Evolutionary conservation across 2,888 invertebrate genomes (phyloP).

Genomic region (Imbricaverruca yamaguchii): DNA sequence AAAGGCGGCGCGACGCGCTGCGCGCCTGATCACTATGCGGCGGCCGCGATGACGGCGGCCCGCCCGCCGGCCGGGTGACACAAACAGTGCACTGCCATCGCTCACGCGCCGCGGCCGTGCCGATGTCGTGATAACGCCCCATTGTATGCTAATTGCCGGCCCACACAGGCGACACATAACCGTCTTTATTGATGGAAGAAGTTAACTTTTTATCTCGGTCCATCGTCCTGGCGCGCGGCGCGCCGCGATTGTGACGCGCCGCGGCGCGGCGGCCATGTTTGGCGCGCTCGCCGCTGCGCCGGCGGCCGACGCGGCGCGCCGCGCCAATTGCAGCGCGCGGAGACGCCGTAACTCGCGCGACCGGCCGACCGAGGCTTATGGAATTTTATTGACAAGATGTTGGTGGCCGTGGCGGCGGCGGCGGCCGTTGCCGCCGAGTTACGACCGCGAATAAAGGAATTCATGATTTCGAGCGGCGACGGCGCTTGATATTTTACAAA

Average conservation of each 20-base stretch:
- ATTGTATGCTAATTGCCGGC: slow-evolving; percentile 18
- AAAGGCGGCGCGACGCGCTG: too few species aligned
- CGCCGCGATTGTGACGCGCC: background rate
- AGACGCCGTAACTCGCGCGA: background rate
- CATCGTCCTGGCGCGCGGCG: background rate
- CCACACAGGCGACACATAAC: slow-evolving; percentile 12
- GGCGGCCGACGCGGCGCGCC: background rate
- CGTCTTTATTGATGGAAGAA: slow-evolving; percentile 21
- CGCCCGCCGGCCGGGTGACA: slow-evolving; percentile 6
- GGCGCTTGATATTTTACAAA: slow-evolving; percentile 1
- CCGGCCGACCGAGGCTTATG: background rate
- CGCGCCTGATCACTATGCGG: slow-evolving; percentile 8
- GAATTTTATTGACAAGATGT: slow-evolving; percentile 8
- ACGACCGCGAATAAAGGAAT: background rate
- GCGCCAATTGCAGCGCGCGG: slow-evolving; percentile 1
- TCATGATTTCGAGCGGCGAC: background rate
- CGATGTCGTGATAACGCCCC: background rate
- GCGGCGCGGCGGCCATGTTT: slow-evolving; percentile 15
- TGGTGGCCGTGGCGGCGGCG: background rate
- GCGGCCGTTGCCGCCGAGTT: background rate
- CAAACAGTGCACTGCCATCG: slow-evolving; percentile 19
- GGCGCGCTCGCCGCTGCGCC: background rate
- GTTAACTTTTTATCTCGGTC: slow-evolving; percentile 12
- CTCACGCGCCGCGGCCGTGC: background rate
- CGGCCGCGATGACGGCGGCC: slow-evolving; percentile 4